Evolutionary conservation across 2,888 invertebrate genomes (phyloP).

Genomic region (Emmelina monodactyla): DNA sequence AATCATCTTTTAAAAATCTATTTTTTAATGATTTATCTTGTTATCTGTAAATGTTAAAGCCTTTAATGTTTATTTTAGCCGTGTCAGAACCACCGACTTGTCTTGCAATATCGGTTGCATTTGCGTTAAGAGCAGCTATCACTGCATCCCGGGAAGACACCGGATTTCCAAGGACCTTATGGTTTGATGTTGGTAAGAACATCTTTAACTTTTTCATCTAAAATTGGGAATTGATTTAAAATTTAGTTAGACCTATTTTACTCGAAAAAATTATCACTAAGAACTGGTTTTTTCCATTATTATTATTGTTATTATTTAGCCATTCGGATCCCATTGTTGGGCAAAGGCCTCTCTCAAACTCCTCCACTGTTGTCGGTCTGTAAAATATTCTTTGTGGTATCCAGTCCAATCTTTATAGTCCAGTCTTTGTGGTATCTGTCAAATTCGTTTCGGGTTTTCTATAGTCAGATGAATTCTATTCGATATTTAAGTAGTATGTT

Average conservation of each 20-base stretch:
- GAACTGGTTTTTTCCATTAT: neutral
- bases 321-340: too few species aligned
- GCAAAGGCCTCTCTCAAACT: too few species aligned
- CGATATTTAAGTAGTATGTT: too few species aligned
- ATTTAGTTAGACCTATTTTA: too few species aligned
- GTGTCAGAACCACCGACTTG: slow-evolving; percentile 45
- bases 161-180: slow-evolving; percentile 41
- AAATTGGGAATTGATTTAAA: neutral
- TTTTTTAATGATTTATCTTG: too few species aligned
- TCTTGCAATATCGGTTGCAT: slow-evolving; percentile 36
- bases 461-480: too few species aligned
- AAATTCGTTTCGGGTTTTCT: too few species aligned
- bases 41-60: too few species aligned
- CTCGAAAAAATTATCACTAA: neutral
- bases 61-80: slow-evolving; percentile 24
- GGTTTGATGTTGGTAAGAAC: slow-evolving; percentile 66
- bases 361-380: too few species aligned
- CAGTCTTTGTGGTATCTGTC: too few species aligned
- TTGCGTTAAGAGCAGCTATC: slow-evolving; percentile 68
- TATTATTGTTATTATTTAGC: neutral
- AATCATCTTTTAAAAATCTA: neutral
- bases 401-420: too few species aligned
- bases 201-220: neutral
- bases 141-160: slow-evolving; percentile 64
- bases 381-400: too few species aligned